Base-by-base conservation (phyloP, 2,888 invertebrate species). In the Chironomus tentans region DNA sequence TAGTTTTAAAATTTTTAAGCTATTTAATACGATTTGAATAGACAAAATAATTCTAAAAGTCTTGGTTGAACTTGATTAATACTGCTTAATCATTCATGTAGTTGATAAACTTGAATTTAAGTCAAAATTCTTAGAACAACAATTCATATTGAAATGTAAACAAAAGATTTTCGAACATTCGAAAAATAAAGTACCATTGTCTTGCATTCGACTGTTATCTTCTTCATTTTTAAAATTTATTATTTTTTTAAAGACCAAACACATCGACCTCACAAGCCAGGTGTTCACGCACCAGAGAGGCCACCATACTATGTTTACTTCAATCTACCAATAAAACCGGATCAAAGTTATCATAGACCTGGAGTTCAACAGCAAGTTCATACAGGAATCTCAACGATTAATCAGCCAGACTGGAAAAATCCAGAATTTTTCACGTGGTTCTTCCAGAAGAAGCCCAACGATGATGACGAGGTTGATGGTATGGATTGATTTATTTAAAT, bases 401-500 rank as follows among this genome's bases (percentile, higher is more conserved):
- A 13, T 46, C 47, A 65, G 13, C 74, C 68, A 4, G 28, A 74
- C 12, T 74, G 74, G 74, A 22, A 74, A 12, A 68, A 74, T 47
- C 68, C 46, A 13, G 65, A n/a, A 38, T 79, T 78, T 47, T 77
- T 77, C 12, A 76, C 78, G 22, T 78, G 79, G 78, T 77, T 79
- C 38, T 77, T 79, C 61, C 78, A 79, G 46, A 21, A 75, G 6
- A 79, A 78, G 73, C 62, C 78, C 4, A 78, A 78, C 76, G 10
- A 71, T 22, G 18, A 76, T 15, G 46, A 77, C 46, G 47, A 72
- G 12, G 76, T 77, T 61, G 50, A 74, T 56, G 78, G 78, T 78
- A 76, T 70, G 28, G 13, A 24, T 3, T 24, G 22, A 24, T 24
- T 3, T 24, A 24, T 3, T 24, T 24, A 3, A 3, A 2, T 24